A percentile compares a stretch with the other conserved stretches of the same genome.
Conservation (phyloP, 1,140 invertebrate genomes). For the Heliconius hewitsoni region DNA sequence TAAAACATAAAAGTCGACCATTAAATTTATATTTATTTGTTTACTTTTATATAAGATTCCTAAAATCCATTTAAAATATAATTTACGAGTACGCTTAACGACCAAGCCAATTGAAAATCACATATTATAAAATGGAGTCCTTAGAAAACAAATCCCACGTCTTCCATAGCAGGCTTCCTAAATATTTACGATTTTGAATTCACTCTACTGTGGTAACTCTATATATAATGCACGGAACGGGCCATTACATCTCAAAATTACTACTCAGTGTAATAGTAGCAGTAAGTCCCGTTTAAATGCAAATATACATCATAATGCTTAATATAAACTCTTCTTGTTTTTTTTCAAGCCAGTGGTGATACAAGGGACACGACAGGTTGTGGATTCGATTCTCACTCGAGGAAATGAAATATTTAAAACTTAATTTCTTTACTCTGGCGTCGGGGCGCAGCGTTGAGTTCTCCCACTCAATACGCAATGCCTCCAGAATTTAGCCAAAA, state of each 20-base stretch:
- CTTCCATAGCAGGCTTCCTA: constrained; percentile 50
- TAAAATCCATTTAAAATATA: constrained; percentile 3
- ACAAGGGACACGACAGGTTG: not conserved
- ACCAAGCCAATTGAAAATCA: constrained; percentile 9
- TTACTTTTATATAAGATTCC: not conserved
- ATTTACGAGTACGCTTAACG: not conserved
- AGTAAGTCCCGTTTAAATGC: constrained; percentile 63
- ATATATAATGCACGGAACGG: constrained; percentile 56
- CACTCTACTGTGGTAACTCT: constrained; percentile 51
- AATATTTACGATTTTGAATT: constrained; percentile 60
- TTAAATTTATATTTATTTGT: constrained; percentile 3
- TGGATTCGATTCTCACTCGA: not conserved
- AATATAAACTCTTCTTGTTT: constrained; percentile 16
- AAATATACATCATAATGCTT: constrained; percentile 67
- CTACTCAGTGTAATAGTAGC: constrained; percentile 57
- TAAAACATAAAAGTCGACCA: constrained; percentile 4
- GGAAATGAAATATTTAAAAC: too few relatives aligned
- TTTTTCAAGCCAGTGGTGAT: too few relatives aligned
- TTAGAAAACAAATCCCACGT: not conserved
- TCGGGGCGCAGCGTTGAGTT: too few relatives aligned
- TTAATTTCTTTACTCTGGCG: too few relatives aligned
- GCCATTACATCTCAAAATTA: constrained; percentile 74
- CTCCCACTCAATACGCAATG: too few relatives aligned
- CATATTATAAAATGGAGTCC: constrained; percentile 11
- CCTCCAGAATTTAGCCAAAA: too few relatives aligned